A percentile compares a stretch with the other conserved stretches of the same genome.
Evolutionary conservation across 2,888 invertebrate genomes (phyloP).

Genomic region (Dorcus hopei): DNA sequence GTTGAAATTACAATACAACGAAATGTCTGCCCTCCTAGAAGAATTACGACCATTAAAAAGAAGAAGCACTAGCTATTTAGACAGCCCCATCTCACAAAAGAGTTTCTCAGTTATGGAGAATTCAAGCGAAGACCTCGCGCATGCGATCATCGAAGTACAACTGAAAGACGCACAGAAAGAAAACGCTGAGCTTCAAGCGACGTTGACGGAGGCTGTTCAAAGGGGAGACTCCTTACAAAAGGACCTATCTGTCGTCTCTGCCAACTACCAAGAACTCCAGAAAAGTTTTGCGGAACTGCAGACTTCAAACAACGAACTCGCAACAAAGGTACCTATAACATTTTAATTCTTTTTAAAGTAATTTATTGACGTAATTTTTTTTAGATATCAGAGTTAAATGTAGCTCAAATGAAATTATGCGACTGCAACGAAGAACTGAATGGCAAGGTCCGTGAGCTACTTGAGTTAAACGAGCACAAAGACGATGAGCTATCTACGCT

Average conservation of each 20-base stretch:
- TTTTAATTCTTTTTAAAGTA: neutral
- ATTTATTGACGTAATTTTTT: neutral
- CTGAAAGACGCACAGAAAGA: constrained; percentile 42
- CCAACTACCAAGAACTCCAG: constrained; percentile 11
- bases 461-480: neutral
- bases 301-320: constrained; percentile 13
- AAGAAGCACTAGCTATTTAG: constrained; percentile 32
- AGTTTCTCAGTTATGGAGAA: constrained; percentile 4
- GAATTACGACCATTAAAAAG: constrained; percentile 37
- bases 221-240: constrained; percentile 10
- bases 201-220: constrained; percentile 19
- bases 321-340: constrained; percentile 11
- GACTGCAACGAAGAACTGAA: neutral
- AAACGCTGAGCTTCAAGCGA: constrained; percentile 31
- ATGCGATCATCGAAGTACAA: constrained; percentile 47
- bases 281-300: constrained; percentile 13
- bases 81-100: constrained; percentile 23
- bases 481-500: constrained; percentile 3
- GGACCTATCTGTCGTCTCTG: constrained; percentile 9
- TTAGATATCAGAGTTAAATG: constrained; percentile 5
- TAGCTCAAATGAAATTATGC: neutral
- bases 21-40: constrained; percentile 50
- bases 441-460: neutral
- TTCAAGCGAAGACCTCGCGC: constrained; percentile 41
- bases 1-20: constrained; percentile 37